Conservation (phyloP, 2,113 vertebrate genomes). For the Mugil cephalus region DNA sequence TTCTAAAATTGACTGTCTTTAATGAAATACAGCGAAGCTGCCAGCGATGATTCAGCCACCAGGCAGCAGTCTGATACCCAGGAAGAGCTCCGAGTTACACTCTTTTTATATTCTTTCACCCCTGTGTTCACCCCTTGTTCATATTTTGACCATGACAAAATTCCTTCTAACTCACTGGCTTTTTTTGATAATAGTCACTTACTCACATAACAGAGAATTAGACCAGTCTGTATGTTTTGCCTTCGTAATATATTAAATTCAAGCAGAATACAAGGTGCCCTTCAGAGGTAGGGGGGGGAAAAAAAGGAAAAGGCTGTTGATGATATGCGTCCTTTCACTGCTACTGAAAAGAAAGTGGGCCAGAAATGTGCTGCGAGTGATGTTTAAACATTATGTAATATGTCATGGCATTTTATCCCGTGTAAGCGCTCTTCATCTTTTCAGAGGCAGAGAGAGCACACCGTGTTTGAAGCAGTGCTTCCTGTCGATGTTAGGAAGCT, state of each 20-base stretch:
- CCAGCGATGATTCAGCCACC: conserved; percentile 36
- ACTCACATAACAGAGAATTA: background rate
- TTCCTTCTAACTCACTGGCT: background rate
- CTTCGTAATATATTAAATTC: conserved; percentile 2
- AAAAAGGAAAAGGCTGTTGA: background rate
- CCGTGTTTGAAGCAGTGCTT: conserved; percentile 17
- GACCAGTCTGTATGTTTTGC: background rate
- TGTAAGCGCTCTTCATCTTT: conserved; percentile 53
- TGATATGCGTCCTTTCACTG: conserved; percentile 12
- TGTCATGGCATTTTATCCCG: conserved; percentile 62
- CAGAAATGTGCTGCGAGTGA: conserved; percentile 72
- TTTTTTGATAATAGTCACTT: background rate
- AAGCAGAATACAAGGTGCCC: conserved; percentile 22
- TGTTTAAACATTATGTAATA: conserved; percentile 74
- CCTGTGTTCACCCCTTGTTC: background rate
- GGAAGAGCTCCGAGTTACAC: background rate
- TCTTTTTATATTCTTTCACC: background rate
- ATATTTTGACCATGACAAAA: background rate
- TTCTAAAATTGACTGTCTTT: background rate
- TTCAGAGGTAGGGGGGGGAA: conserved; percentile 25
- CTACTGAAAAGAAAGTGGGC: conserved; percentile 65
- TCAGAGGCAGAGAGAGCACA: conserved; percentile 14
- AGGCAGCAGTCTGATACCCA: background rate
- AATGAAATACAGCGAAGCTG: background rate
- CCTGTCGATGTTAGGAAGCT: background rate